Base-by-base conservation (phyloP, 2,113 vertebrate genomes). In the Poecile atricapillus region DNA sequence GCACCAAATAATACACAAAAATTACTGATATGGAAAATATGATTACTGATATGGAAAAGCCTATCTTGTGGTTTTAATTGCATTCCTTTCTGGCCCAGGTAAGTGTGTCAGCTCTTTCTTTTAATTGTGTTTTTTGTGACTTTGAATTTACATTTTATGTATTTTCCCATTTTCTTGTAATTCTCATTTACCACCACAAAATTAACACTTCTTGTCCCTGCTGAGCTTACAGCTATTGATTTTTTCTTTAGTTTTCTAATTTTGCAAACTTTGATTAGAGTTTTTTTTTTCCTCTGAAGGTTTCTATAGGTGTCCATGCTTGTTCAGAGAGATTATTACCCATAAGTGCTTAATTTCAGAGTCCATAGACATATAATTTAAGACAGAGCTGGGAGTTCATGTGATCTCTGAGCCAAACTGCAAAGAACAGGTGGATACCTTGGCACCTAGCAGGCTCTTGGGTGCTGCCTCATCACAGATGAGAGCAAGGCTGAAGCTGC, bases 81-180 rank as follows among this genome's bases (percentile, higher is more conserved):
- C 11, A 3, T 87, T 89, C 10, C 10, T 71, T 83, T 95, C 75
- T 88, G 71, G 69, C 56, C 27, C 35, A 86, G 44, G 44, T 74
- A 83, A 90, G 31, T 22, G 1, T 75, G 39, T 67, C 73, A 90
- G 31, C 56, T 78, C 21, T 33, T 88, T 74, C 52, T 75, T 93
- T 78, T 90, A 88, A 77, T 88, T 95, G 60, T 67, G 24, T 6
- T 82, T 94, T 87, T 83, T 81, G 47, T 63, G 30, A 70, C 67
- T 91, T 85, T 25, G 39, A 87, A 80, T 93, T 95, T 94, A 27
- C 89, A 68, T 95, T 87, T 93, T 81, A 93, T 90, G 44, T 86
- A 92, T 93, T 92, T 89, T 93, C 82, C 82, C 25, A 68, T 93
- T 90, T 94, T 92, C 64, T 77, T 83, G 50, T 93, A 93, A 90